These are phyloP conservation scores for Diuraphis noxia DNA, from an alignment of 1,140 invertebrate species.

Conservation along the genomic window DNA sequence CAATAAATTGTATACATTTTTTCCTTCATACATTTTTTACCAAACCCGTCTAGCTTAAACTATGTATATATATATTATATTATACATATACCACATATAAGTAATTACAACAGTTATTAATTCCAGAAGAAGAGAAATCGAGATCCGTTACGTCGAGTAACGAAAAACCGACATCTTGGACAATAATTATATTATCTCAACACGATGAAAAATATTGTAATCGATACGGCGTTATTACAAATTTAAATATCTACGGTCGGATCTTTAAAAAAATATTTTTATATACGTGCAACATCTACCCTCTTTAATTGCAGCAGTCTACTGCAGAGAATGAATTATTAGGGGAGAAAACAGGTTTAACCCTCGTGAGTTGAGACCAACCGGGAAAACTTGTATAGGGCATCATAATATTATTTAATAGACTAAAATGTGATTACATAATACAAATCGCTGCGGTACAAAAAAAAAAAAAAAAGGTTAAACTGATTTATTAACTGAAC, in stretches of 20 bases:
- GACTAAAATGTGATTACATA: not conserved
- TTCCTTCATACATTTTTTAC: not conserved
- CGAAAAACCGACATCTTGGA: not conserved
- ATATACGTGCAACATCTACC: not conserved
- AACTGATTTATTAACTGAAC: not conserved
- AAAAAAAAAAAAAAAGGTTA: not conserved
- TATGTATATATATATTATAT: too few relatives aligned
- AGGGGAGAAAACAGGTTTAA: slow-evolving; percentile 40
- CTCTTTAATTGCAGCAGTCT: not conserved
- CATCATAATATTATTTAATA: not conserved
- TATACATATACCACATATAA: not conserved
- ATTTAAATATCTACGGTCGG: not conserved
- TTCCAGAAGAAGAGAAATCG: not conserved
- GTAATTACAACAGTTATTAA: not conserved
- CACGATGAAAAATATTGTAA: not conserved
- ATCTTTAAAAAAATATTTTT: not conserved
- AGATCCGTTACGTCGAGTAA: not conserved
- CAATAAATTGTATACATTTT: not conserved
- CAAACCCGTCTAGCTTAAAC: not conserved
- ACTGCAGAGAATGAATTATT: not conserved
- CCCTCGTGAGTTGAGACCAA: not conserved
- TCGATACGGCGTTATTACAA: not conserved
- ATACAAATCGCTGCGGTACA: not conserved
- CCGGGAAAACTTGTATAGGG: not conserved
- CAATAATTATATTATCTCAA: not conserved